These are phyloP conservation scores for Shargacucullia verbasci DNA, from an alignment of 2,888 invertebrate genomes.

Conservation along the genomic window DNA sequence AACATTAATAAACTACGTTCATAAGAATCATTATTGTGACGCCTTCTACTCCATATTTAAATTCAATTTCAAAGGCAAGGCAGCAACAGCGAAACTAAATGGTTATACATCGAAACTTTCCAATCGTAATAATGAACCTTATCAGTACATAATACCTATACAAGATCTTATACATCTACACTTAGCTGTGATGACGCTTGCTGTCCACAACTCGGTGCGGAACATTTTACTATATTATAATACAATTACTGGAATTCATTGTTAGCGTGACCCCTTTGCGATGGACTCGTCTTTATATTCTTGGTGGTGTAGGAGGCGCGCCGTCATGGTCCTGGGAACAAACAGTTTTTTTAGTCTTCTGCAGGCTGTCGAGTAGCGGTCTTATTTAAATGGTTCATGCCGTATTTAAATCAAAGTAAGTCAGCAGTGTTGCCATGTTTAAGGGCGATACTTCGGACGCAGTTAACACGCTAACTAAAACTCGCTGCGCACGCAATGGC, in stretches of 20 bases:
- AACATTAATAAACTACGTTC: constrained; percentile 14
- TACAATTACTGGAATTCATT: constrained; percentile 74
- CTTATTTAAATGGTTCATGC: too few relatives aligned
- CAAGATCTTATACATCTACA: constrained; percentile 57
- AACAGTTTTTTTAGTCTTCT: constrained; percentile 1
- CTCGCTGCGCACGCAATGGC: too few relatives aligned
- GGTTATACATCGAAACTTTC: constrained; percentile 39
- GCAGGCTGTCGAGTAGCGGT: too few relatives aligned
- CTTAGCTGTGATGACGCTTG: constrained; percentile 53
- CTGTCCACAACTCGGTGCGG: constrained; percentile 46
- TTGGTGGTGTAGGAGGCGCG: constrained; percentile 84
- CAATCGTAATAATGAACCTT: constrained; percentile 47
- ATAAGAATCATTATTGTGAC: constrained; percentile 35
- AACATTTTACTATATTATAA: constrained; percentile 63
- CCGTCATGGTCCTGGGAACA: constrained; percentile 81
- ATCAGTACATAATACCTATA: constrained; percentile 53
- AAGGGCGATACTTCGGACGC: too few relatives aligned
- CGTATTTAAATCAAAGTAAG: too few relatives aligned
- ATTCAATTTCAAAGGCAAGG: constrained; percentile 48
- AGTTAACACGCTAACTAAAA: too few relatives aligned
- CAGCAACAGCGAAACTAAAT: constrained; percentile 49
- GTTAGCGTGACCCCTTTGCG: constrained; percentile 59
- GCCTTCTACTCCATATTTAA: constrained; percentile 18
- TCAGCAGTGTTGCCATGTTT: too few relatives aligned
- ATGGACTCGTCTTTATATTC: constrained; percentile 69